phyloP scores from a whole-genome alignment of 1,140 invertebrate genomes.

The Archivesica marissinica region DNA sequence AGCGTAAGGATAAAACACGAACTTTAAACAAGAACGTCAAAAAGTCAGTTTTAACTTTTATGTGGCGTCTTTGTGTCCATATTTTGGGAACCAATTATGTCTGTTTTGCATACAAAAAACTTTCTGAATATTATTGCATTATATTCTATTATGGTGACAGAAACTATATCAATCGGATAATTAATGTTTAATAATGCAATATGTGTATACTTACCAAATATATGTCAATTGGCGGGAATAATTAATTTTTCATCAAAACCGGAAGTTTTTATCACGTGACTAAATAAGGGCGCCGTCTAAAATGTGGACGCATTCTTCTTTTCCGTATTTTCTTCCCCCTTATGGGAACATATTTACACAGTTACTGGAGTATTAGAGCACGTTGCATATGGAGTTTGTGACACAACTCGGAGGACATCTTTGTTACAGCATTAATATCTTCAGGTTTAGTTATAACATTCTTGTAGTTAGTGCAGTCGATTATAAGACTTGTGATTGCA shows the following conservation, averaged over 20 bases:
- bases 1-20: too few relatives aligned
- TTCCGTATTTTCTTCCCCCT: too few relatives aligned
- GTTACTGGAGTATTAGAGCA: too few relatives aligned
- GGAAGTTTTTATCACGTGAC: constrained; percentile 62
- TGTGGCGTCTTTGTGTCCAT: background rate
- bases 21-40: background rate
- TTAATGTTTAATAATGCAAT: background rate
- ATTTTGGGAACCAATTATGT: background rate
- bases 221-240: constrained; percentile 48
- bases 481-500: too few relatives aligned
- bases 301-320: too few relatives aligned
- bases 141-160: background rate
- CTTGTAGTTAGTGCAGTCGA: too few relatives aligned
- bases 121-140: background rate
- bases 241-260: constrained; percentile 29
- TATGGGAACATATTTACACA: too few relatives aligned
- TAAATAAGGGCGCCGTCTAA: too few relatives aligned
- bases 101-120: background rate
- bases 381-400: too few relatives aligned
- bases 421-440: too few relatives aligned
- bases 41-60: background rate
- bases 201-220: background rate
- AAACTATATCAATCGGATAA: background rate
- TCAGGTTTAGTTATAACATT: too few relatives aligned
- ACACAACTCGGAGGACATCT: too few relatives aligned